Conservation (phyloP, 2,797 vertebrate species). For the Premnoplex brunnescens region DNA sequence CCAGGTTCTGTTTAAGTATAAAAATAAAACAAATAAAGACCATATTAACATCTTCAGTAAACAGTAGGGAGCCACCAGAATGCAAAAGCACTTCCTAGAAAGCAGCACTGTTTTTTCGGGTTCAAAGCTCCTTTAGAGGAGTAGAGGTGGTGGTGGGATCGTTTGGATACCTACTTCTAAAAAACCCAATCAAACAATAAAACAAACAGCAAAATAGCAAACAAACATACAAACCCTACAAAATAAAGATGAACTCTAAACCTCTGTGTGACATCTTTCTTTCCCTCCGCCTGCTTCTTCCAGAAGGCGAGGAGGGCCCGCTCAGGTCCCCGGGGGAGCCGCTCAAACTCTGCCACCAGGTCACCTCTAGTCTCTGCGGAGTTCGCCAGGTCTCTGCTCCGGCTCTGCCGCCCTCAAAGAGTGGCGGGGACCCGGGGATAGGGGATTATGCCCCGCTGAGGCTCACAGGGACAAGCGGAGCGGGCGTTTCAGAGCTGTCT, state of each 20-base stretch:
- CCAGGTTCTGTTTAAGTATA: background rate
- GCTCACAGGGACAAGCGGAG: background rate
- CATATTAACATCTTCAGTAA: background rate
- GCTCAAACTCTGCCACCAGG: rapidly evolving
- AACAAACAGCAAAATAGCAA: background rate
- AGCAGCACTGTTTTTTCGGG: rapidly evolving
- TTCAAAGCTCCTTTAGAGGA: background rate
- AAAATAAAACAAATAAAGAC: background rate
- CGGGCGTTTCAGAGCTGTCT: background rate
- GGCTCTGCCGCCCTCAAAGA: background rate
- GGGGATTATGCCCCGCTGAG: rapidly evolving
- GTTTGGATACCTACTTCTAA: background rate
- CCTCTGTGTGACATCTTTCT: background rate
- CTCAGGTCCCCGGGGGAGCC: background rate
- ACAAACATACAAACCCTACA: background rate
- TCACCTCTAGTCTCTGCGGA: rapidly evolving
- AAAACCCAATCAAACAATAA: background rate
- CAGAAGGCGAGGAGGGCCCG: rapidly evolving
- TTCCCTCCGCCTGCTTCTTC: background rate
- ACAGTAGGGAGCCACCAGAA: background rate
- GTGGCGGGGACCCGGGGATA: rapidly evolving
- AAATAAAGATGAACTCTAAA: background rate
- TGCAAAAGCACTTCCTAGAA: background rate
- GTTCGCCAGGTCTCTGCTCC: background rate
- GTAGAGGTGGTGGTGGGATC: background rate